A percentile compares a stretch with the other conserved stretches of the same genome.
Conservation (phyloP, 2,888 invertebrate species). For the Branchipolynoe longqiensis region DNA sequence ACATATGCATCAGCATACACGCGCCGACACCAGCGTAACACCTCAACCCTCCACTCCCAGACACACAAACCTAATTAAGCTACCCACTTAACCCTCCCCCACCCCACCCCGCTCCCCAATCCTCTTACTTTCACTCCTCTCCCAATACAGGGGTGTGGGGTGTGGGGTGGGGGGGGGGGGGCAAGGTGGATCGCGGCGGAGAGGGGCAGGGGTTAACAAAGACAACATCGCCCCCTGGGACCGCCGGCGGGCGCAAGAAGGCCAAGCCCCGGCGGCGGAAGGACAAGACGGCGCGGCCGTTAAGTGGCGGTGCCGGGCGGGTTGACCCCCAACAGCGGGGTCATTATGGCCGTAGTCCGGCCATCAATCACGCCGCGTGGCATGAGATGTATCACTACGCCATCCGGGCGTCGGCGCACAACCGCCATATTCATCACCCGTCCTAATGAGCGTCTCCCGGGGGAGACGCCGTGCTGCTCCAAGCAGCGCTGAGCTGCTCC, state of each 20-base stretch:
- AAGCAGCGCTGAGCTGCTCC: background rate
- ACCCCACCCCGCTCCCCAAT: too few species aligned
- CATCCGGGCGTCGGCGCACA: slow-evolving; percentile 3
- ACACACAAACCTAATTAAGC: too few species aligned
- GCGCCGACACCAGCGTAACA: too few species aligned
- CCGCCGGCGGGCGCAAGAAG: too few species aligned
- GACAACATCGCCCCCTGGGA: too few species aligned
- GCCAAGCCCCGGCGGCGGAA: too few species aligned
- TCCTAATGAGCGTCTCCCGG: slow-evolving; percentile 14
- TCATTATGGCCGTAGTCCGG: slow-evolving; percentile 45
- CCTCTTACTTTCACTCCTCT: too few species aligned
- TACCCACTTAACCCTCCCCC: too few species aligned
- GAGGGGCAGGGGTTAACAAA: too few species aligned
- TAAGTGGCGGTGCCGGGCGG: background rate
- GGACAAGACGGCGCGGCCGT: background rate
- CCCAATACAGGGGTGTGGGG: background rate
- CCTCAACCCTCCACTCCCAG: too few species aligned
- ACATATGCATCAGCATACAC: too few species aligned
- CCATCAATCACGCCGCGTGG: slow-evolving; percentile 16
- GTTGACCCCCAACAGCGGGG: background rate
- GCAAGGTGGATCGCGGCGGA: background rate
- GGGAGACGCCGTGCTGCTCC: slow-evolving; percentile 1
- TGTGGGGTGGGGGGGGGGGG: background rate
- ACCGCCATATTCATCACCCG: slow-evolving; percentile 29
- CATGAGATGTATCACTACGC: slow-evolving; percentile 35